Percentiles rank a stretch among this genome's conserved stretches.
Conservation (phyloP, 2,113 vertebrate genomes). For the Barnardius zonarius region DNA sequence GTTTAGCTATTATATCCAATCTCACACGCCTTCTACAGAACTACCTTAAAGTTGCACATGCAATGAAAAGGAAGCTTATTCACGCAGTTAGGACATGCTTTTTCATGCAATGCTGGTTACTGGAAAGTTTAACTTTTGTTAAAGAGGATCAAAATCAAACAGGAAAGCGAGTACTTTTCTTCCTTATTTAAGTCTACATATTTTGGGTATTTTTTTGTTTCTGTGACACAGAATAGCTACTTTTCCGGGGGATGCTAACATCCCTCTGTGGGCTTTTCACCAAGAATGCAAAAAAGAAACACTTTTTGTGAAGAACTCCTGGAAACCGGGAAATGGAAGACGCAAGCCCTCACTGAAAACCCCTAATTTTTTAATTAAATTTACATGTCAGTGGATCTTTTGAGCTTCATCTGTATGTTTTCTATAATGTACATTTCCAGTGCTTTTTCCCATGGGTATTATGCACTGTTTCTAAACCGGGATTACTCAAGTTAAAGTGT, state of each 20-base stretch:
- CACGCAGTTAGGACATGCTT: background rate
- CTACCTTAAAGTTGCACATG: background rate
- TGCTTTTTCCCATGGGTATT: slow-evolving; percentile 29
- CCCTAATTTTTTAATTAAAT: slow-evolving; percentile 46
- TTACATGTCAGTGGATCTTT: slow-evolving; percentile 45
- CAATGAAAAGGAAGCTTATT: background rate
- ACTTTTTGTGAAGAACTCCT: slow-evolving; percentile 14
- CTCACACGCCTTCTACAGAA: background rate
- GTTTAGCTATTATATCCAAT: background rate
- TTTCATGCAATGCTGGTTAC: background rate
- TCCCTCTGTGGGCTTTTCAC: background rate
- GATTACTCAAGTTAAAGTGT: slow-evolving; percentile 53
- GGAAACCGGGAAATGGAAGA: slow-evolving; percentile 43
- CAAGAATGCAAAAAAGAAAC: slow-evolving; percentile 36
- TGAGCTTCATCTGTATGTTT: background rate
- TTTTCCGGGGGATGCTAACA: background rate
- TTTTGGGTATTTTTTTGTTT: background rate
- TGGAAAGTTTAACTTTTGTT: background rate
- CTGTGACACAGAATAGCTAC: background rate
- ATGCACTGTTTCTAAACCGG: slow-evolving; percentile 18
- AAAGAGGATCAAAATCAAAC: background rate
- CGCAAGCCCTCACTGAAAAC: slow-evolving; percentile 47
- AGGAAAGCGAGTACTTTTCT: slow-evolving; percentile 4
- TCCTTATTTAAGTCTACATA: background rate
- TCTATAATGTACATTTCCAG: background rate